Evolutionary conservation across 2,888 invertebrate genomes (phyloP), one percentile per base, ranked within the genome.

Genomic region (Melieria picta): DNA sequence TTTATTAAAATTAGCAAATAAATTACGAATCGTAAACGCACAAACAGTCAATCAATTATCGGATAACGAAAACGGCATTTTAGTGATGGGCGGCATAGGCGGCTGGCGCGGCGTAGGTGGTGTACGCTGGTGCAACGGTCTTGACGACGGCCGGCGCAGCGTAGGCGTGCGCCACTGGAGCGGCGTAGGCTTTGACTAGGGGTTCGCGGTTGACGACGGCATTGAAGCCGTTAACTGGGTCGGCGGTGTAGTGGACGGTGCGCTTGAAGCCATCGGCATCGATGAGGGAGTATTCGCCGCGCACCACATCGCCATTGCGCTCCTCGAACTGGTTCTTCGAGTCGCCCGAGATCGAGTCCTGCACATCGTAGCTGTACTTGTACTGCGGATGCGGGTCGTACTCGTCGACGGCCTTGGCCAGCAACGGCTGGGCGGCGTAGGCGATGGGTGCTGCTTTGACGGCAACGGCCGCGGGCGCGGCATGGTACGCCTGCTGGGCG

Each of bases 271-370:
- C 86, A 80, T 86, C 86, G 67, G 86, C 77, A 76, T 86, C 86
- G 55, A 84, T 72, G 64, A 86, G 77, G 4, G 86, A 85, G 76
- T 86, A 86, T 75, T 85, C 84, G 65, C 86, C 86, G 74, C 82
- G 82, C n/a, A 86, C 86, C 9, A 82, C 83, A 78, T 86, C 86
- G 64, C 86, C 86, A 73, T 85, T 83, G 55, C 86, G 85, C 64
- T 82, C 81, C 79, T 86, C 86, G 69, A 83, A 79, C 76, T 86
- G 86, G 76, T 79, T 84, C 79, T 86, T 86, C 63, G 83, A 83
- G 73, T 86, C 86, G 7, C 86, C 86, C 16, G 86, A 84, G 30
- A 84, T 72, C 4, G 79, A 56, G 71, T 86, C 86, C 73, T 85
- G 82, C 7, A 86, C 83, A 77, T 84, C 84, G 74, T 86, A 86